Conservation (phyloP, 2,888 invertebrate species). For the Phoenoteleia sp. region DNA sequence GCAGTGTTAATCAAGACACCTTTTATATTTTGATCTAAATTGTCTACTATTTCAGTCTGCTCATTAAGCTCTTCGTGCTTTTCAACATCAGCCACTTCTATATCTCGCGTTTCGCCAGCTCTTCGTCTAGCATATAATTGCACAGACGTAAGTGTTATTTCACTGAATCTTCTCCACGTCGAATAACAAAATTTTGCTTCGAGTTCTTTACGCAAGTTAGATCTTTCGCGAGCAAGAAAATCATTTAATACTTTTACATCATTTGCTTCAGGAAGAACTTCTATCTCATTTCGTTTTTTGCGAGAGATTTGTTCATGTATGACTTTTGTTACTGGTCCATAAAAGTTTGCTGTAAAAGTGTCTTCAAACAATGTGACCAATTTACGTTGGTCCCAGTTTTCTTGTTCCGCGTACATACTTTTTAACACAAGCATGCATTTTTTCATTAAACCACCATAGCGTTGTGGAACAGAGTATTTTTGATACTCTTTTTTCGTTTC, state of each 20-base stretch:
- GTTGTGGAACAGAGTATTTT: neutral
- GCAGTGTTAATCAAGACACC: neutral
- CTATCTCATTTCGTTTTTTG: neutral
- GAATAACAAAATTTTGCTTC: too few species aligned
- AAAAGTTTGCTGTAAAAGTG: neutral
- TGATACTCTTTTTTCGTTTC: neutral
- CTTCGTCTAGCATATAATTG: conserved; percentile 14
- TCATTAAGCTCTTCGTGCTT: neutral
- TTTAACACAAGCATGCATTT: neutral
- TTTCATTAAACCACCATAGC: conserved; percentile 4
- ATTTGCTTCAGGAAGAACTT: neutral
- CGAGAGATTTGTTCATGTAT: neutral
- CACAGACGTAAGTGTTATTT: neutral
- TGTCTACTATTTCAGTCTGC: neutral
- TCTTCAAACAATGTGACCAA: neutral
- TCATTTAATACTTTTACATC: neutral
- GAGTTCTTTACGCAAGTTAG: too few species aligned
- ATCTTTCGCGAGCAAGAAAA: too few species aligned
- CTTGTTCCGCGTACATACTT: neutral
- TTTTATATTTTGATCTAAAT: neutral
- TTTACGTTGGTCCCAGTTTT: neutral
- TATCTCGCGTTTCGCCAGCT: conserved; percentile 19
- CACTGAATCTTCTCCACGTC: neutral
- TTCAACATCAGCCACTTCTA: neutral
- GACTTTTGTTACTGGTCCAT: neutral